Conservation (phyloP, 1,140 invertebrate species). For the Maniola jurtina region DNA sequence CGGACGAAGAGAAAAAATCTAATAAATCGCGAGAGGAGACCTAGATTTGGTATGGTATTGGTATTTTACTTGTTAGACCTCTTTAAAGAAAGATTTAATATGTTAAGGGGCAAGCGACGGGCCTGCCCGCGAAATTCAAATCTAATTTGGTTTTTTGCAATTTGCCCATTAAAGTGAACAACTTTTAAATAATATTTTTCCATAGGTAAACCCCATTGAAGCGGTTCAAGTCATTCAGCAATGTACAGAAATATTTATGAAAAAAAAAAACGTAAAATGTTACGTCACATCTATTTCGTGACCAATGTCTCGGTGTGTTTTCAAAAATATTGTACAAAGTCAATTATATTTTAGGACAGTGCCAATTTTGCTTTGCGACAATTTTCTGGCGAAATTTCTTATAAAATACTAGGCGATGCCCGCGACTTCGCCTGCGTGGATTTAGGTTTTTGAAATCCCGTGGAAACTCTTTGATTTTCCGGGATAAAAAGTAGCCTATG, state of each 20-base stretch:
- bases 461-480: too few species aligned
- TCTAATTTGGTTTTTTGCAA: too few species aligned
- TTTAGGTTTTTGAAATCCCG: too few species aligned
- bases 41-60: slow-evolving; percentile 8
- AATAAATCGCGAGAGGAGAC: slow-evolving; percentile 11
- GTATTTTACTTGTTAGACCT: neutral
- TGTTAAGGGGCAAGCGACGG: too few species aligned
- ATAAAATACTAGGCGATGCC: too few species aligned
- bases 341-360: neutral
- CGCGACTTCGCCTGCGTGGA: too few species aligned
- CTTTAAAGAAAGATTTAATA: too few species aligned
- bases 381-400: too few species aligned
- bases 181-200: neutral
- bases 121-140: too few species aligned
- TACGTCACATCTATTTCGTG: neutral
- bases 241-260: neutral
- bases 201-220: neutral
- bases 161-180: neutral
- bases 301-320: neutral
- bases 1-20: slow-evolving; percentile 10
- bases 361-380: too few species aligned
- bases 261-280: neutral
- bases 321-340: neutral
- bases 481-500: too few species aligned
- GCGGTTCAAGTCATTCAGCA: neutral